Percentiles rank a stretch among this genome's conserved stretches.
phyloP scores from a whole-genome alignment of 2,888 invertebrate species.

The Cecidostiba fungosa region DNA sequence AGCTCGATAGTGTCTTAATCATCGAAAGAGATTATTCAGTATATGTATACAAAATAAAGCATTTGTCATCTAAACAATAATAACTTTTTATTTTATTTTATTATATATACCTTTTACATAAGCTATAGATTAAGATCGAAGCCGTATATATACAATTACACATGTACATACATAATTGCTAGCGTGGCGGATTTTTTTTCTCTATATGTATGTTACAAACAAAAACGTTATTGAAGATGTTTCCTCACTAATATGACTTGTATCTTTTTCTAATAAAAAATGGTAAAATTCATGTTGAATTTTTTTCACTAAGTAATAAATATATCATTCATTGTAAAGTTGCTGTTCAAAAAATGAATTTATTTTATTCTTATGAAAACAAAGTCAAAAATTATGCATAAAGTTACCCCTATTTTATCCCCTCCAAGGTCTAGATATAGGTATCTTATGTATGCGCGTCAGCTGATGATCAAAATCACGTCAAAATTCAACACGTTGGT shows the following conservation, averaged over 20 bases:
- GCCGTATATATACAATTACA: not conserved
- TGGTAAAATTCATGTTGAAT: slow-evolving; percentile 24
- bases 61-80: slow-evolving; percentile 48
- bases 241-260: slow-evolving; percentile 30
- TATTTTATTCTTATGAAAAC: not conserved
- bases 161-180: not conserved
- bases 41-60: slow-evolving; percentile 48
- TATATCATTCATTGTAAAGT: too few species aligned
- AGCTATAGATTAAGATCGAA: too few species aligned
- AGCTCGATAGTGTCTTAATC: slow-evolving; percentile 65
- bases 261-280: slow-evolving; percentile 50
- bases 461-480: too few species aligned
- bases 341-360: too few species aligned
- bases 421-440: too few species aligned
- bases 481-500: not conserved
- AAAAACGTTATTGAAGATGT: slow-evolving; percentile 22
- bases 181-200: too few species aligned
- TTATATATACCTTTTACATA: not conserved
- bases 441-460: not conserved
- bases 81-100: slow-evolving; percentile 8
- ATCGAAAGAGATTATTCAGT: slow-evolving; percentile 64
- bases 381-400: not conserved
- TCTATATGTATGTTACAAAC: slow-evolving; percentile 15
- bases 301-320: not conserved
- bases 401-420: too few species aligned